Evolutionary conservation across 1,140 invertebrate species (phyloP).

Genomic region (Oryzaephilus surinamensis): DNA sequence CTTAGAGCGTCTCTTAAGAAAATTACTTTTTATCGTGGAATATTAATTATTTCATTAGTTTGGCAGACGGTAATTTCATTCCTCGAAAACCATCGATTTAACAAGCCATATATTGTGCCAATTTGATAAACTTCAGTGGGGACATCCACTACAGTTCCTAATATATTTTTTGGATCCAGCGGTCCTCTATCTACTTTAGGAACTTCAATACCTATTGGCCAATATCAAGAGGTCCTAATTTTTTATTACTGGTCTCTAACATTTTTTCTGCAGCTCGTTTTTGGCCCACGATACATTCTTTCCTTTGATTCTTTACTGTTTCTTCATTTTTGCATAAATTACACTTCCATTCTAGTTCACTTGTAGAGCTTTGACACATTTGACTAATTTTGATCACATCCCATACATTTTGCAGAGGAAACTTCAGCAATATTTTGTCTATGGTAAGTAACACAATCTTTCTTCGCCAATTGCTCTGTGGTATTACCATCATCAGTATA

Average conservation of each 20-base stretch:
- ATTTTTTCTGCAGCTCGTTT: conserved; percentile 24
- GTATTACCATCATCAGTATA: no score
- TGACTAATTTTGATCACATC: no score
- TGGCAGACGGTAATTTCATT: conserved; percentile 8
- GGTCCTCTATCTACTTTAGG: conserved; percentile 21
- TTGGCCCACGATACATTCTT: conserved; percentile 14
- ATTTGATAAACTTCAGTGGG: conserved; percentile 23
- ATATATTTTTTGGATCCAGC: conserved; percentile 18
- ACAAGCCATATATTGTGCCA: conserved; percentile 17
- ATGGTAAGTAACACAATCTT: no score
- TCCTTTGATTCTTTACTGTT: conserved; percentile 17
- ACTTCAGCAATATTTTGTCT: no score
- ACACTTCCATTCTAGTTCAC: conserved; percentile 13
- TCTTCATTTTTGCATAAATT: conserved; percentile 20
- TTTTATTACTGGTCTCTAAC: conserved; percentile 14
- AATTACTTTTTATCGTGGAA: conserved; percentile 8
- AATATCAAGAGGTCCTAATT: conserved; percentile 18
- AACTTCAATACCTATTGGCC: conserved; percentile 20
- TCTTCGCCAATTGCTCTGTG: no score
- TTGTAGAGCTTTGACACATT: no score
- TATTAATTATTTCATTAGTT: conserved; percentile 8
- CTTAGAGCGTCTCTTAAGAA: conserved; percentile 8
- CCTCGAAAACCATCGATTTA: conserved; percentile 21
- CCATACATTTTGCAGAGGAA: no score
- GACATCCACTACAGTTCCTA: conserved; percentile 18